Base-by-base conservation (phyloP, 2,797 vertebrate species). In the Gobionotothen gibberifrons region DNA sequence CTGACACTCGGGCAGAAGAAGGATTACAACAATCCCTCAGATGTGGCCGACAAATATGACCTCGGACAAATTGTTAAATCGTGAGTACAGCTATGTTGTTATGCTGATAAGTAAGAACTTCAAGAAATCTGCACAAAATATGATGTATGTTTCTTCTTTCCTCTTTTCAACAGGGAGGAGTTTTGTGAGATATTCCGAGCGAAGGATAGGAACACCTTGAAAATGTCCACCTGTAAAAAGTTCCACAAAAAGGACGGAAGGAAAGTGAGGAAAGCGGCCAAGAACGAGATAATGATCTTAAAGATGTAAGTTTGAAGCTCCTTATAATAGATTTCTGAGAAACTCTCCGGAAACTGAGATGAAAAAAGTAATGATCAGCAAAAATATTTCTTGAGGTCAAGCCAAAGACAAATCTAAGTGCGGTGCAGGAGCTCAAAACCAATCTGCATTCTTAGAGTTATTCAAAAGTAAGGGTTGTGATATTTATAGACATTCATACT, bases 21-120 rank as follows among this genome's bases (percentile, higher is more conserved):
- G 96, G 97, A 99, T 95, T 99, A 99, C 89, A 98, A 96, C 93
- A 97, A 96, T 91, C 97, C 98, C 19, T 96, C 97, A n/a, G 98
- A 99, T 89, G 97, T 99, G 91, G 96, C 96, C 2, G 98, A 99
- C 93, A 97, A 97, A 95, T 99, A 99, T 99, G 98, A 99, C 91
- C 95, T 99, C 64, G 97, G 97, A 81, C 97, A 99, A 92, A 95
- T 97, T 89, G 95, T 99, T 90, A 99, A 98, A 94, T 97, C 97
- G 98, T 99, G 90, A 98, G 97, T 97, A 87, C 32, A 69, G n/a
- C 58, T 14, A 4, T 40, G 3, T 36, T 49, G 2, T 19, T 42
- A 56, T 58, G 13, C 11, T 3, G 1, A 26, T 3, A 3, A 46
- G 11, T 4, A 19, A 51, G 5, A 32, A 1, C 11, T 11, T 14